A percentile compares a stretch with the other conserved stretches of the same genome.
Evolutionary conservation across 2,113 vertebrate species (phyloP).

Genomic region (Callipepla californica): DNA sequence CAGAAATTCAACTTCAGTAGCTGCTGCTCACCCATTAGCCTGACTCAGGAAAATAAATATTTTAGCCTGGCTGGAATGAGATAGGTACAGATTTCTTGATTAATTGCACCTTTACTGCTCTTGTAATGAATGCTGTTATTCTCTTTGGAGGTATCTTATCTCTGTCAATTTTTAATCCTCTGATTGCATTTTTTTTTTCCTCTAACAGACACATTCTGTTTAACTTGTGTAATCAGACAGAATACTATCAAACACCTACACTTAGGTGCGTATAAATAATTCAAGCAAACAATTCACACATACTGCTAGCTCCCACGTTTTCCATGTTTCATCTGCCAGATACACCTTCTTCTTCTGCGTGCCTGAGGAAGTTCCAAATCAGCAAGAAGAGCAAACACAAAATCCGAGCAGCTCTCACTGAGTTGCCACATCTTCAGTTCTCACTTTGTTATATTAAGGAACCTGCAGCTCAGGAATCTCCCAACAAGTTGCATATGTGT

Average conservation of each 20-base stretch:
- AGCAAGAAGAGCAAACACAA: neutral
- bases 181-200: neutral
- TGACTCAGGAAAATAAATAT: neutral
- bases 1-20: neutral
- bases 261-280: neutral
- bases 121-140: neutral
- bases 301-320: neutral
- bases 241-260: neutral
- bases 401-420: neutral
- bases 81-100: neutral
- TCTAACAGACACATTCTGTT: neutral
- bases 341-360: neutral
- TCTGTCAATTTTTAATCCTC: neutral
- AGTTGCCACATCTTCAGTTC: neutral
- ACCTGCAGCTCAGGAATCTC: neutral
- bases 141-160: slow-evolving; percentile 18
- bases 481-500: neutral
- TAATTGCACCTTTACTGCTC: neutral
- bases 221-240: neutral
- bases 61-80: neutral
- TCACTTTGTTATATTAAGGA: neutral
- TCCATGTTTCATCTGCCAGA: neutral
- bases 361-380: neutral
- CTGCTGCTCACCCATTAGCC: neutral
- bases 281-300: neutral